Conservation (phyloP, 2,888 invertebrate genomes). For the Netelia inedita region DNA sequence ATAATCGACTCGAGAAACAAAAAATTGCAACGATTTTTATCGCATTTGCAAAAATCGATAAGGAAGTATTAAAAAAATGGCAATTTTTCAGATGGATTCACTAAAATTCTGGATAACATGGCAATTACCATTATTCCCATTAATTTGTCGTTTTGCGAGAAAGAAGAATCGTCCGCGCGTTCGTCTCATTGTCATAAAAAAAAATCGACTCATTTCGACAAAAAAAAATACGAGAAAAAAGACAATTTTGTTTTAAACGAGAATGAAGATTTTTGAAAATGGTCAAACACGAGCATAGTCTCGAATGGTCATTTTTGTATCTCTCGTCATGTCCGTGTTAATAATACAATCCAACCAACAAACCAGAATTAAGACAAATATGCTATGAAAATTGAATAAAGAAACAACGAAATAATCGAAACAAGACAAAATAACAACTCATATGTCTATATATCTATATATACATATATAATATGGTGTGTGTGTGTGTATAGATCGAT, state of each 20-base stretch:
- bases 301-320: not conserved
- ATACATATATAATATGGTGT: constrained; percentile 13
- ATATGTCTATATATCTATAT: constrained; percentile 5
- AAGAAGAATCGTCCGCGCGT: no score
- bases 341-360: constrained; percentile 48
- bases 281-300: not conserved
- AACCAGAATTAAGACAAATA: constrained; percentile 51
- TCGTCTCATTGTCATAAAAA: no score
- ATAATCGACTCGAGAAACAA: not conserved
- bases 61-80: no score
- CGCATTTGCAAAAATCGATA: no score
- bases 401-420: constrained; percentile 45
- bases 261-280: no score
- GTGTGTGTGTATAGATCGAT: constrained; percentile 24
- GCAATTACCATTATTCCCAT: no score
- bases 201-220: no score
- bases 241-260: not conserved
- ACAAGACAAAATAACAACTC: constrained; percentile 50
- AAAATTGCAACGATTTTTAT: no score
- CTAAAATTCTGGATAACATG: no score
- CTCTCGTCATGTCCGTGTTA: constrained; percentile 12
- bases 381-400: constrained; percentile 41
- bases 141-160: no score
- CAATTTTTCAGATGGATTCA: no score
- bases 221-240: not conserved